Evolutionary conservation across 53 echinoderm and acorn worm genomes (phyloP).

Genomic region (Patiria pectinifera): DNA sequence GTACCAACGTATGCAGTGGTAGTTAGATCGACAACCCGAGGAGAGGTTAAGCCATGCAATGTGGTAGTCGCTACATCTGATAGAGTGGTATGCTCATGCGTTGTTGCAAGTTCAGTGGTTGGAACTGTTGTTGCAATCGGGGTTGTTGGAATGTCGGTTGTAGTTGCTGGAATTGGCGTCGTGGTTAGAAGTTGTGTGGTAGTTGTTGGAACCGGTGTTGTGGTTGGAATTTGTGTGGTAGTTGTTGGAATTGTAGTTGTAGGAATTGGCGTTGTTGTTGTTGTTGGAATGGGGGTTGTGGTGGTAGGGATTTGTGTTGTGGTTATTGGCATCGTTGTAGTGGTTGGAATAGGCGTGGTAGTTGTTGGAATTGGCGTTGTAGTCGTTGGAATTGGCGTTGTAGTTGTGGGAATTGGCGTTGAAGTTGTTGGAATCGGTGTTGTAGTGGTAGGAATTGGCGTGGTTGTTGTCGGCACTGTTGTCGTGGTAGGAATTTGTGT

Average conservation of each 20-base stretch:
- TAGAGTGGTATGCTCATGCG: neutral
- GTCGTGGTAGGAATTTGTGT: neutral
- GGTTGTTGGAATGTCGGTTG: neutral
- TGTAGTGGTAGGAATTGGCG: neutral
- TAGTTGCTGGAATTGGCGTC: neutral
- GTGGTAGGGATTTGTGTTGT: conserved; percentile 20
- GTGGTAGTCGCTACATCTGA: conserved; percentile 15
- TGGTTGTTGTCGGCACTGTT: conserved; percentile 14
- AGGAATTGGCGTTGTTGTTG: neutral
- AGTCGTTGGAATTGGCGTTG: conserved; percentile 2
- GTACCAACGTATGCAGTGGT: conserved; percentile 8
- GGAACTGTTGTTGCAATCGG: neutral
- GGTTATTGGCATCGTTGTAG: conserved; percentile 15
- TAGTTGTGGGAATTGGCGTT: conserved; percentile 14
- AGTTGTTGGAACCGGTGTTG: neutral
- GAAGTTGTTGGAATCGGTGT: conserved; percentile 10
- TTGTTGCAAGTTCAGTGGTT: neutral
- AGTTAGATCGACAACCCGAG: conserved; percentile 28
- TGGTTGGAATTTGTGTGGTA: conserved; percentile 6
- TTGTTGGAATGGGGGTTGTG: conserved; percentile 1
- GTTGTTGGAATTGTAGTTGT: conserved; percentile 12
- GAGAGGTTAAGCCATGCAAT: conserved; percentile 50
- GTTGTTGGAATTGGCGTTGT: neutral
- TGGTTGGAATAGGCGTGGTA: neutral
- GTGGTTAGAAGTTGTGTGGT: neutral